Base-by-base conservation (phyloP, 2,797 vertebrate species). In the Oreonectes daqikongensis region DNA sequence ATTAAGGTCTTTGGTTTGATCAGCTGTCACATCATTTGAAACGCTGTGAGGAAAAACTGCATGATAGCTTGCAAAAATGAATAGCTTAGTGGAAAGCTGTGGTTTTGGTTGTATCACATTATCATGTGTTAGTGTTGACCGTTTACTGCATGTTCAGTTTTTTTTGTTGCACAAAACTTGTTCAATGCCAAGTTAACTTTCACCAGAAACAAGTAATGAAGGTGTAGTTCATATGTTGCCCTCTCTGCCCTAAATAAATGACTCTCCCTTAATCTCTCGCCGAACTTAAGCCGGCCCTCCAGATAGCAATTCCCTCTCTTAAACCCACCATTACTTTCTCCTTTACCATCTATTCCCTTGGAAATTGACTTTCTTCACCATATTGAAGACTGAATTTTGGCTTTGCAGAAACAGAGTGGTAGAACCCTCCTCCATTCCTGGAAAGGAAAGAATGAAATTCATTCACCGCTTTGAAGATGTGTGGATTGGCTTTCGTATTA, bases 371-470 rank as follows among this genome's bases (percentile, higher is more conserved):
- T 81, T 55, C 20, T 18, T 63, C 30, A 32, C 35, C 9, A 30
- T 65, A 72, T 35, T 59, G 2, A 24, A n/a, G 11, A 26, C 63
- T 1, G 20, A 65, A 24, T 40, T 40, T 22, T 48, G 26, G 38
- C 68, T 66, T 46, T 68, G 52, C 82, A 82, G 79, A 81, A 83
- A 73, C 28, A 20, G 64, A 83, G 79, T n/a, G 79, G 74, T 86
- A 82, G 84, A 90, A 86, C 40, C 30, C 65, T 59, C 55, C 32
- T 87, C 88, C 84, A 80, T 71, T 80, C 79, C 86, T 89, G 89
- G 85, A 86, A 30, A 44, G 52, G 1, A 72, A 85, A 91, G 86
- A 90, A 89, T 88, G 81, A 84, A 66, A 80, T 87, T 86, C 87
- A 88, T 84, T 75, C 84, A 81, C 69, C 77, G 77, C 69, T 82